Evolutionary conservation across 2,888 invertebrate species (phyloP).

Genomic region (Cybosia mesomella): DNA sequence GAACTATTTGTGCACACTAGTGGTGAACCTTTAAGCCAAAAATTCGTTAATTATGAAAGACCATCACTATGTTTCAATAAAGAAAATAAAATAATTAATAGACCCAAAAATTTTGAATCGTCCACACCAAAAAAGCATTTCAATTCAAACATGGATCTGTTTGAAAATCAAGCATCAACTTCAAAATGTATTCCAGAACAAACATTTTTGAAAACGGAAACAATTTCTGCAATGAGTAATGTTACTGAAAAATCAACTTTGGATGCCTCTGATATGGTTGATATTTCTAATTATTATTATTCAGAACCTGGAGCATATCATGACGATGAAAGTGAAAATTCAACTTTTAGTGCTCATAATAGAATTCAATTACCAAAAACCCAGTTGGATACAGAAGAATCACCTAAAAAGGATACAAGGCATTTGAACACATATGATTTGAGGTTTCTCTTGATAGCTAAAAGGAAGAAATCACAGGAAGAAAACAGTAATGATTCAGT

Average conservation of each 20-base stretch:
- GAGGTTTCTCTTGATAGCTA: conserved; percentile 59
- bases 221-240: not conserved
- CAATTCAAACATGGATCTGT: conserved; percentile 2
- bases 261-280: conserved; percentile 16
- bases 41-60: conserved; percentile 42
- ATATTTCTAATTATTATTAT: conserved; percentile 15
- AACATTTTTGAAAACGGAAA: conserved; percentile 21
- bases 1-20: conserved; percentile 37
- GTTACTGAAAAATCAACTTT: conserved; percentile 13
- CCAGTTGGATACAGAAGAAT: not conserved
- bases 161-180: not conserved
- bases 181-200: conserved; percentile 18
- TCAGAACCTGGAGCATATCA: not conserved
- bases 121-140: conserved; percentile 23
- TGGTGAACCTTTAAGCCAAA: conserved; percentile 41
- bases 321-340: conserved; percentile 2
- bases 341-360: not conserved
- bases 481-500: conserved; percentile 17
- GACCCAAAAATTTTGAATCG: conserved; percentile 13
- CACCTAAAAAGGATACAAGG: not conserved
- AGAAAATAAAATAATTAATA: conserved; percentile 22
- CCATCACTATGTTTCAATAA: conserved; percentile 20
- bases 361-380: not conserved
- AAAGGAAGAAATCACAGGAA: conserved; percentile 47
- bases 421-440: conserved; percentile 57